phyloP scores from a whole-genome alignment of 2,888 invertebrate genomes.

The Tuta absoluta region DNA sequence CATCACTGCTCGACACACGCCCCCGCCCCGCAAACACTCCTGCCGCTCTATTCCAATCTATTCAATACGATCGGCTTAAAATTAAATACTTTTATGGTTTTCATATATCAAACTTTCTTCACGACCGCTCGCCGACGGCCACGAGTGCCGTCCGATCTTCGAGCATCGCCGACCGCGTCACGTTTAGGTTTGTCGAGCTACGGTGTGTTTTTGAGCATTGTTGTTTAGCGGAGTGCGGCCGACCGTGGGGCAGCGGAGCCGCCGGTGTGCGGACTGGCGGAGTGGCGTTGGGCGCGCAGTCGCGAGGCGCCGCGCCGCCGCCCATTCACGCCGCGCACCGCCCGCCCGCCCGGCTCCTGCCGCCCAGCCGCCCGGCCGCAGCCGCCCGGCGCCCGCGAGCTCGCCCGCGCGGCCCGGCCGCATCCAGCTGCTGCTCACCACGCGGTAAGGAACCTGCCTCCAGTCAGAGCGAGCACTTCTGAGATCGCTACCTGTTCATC shows the following conservation, averaged over 20 bases:
- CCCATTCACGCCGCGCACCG: slow-evolving; percentile 56
- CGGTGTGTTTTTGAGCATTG: slow-evolving; percentile 78
- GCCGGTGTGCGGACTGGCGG: slow-evolving; percentile 81
- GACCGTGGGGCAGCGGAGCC: slow-evolving; percentile 81
- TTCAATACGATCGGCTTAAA: slow-evolving; percentile 68
- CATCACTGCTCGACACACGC: slow-evolving; percentile 55
- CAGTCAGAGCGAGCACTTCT: neutral
- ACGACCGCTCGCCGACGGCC: slow-evolving; percentile 75
- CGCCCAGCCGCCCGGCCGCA: slow-evolving; percentile 45
- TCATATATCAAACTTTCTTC: slow-evolving; percentile 71
- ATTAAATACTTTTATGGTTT: slow-evolving; percentile 68
- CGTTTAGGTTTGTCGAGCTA: slow-evolving; percentile 67
- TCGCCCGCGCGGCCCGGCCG: slow-evolving; percentile 30
- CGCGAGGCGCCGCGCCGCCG: slow-evolving; percentile 54
- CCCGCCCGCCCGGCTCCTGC: slow-evolving; percentile 46
- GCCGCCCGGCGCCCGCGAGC: slow-evolving; percentile 33
- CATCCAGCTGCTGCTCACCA: slow-evolving; percentile 26
- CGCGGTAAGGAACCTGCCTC: slow-evolving; percentile 3
- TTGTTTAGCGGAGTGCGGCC: slow-evolving; percentile 80
- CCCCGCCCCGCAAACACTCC: slow-evolving; percentile 62
- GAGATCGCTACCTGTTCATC: slow-evolving; percentile 1
- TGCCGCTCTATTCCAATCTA: slow-evolving; percentile 66
- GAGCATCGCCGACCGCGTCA: slow-evolving; percentile 71
- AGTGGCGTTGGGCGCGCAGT: slow-evolving; percentile 53
- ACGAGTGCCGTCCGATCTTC: slow-evolving; percentile 71